Evolutionary conservation across 1,140 invertebrate species (phyloP).

Genomic region (Musca domestica): DNA sequence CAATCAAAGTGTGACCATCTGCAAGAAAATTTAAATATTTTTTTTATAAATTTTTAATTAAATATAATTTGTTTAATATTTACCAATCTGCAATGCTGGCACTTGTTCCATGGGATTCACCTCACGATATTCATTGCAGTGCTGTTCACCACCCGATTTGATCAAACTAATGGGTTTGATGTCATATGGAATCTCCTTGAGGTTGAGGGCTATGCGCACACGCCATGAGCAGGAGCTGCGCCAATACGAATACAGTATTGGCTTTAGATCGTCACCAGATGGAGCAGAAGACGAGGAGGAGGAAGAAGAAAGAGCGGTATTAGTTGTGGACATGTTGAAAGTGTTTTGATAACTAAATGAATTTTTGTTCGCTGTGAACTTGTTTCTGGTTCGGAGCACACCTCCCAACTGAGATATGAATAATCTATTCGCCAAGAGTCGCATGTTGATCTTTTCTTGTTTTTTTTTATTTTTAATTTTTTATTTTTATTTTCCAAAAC

Average conservation of each 20-base stretch:
- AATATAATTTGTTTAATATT: too few relatives aligned
- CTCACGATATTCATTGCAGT: constrained; percentile 83
- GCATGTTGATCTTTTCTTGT: too few relatives aligned
- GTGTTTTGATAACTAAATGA: not conserved
- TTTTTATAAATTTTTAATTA: too few relatives aligned
- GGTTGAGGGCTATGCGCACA: constrained; percentile 84
- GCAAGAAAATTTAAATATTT: not conserved
- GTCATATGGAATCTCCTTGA: constrained; percentile 95
- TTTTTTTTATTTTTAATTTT: too few relatives aligned
- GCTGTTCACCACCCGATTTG: constrained; percentile 81
- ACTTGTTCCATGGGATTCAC: constrained; percentile 94
- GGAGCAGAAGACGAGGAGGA: not conserved
- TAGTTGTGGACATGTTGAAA: constrained; percentile 9
- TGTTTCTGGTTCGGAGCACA: not conserved
- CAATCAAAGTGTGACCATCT: constrained; percentile 80
- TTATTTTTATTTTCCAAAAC: too few relatives aligned
- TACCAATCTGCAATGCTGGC: constrained; percentile 81
- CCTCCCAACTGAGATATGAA: not conserved
- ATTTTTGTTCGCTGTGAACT: not conserved
- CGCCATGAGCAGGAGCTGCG: constrained; percentile 89
- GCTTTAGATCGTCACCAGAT: constrained; percentile 55
- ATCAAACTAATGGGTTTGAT: constrained; percentile 88
- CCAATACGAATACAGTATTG: constrained; percentile 88
- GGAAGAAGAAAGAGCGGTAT: constrained; percentile 1
- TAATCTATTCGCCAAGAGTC: too few relatives aligned